phyloP scores from a whole-genome alignment of 2,888 invertebrate species.

The Quadriops clusia region DNA sequence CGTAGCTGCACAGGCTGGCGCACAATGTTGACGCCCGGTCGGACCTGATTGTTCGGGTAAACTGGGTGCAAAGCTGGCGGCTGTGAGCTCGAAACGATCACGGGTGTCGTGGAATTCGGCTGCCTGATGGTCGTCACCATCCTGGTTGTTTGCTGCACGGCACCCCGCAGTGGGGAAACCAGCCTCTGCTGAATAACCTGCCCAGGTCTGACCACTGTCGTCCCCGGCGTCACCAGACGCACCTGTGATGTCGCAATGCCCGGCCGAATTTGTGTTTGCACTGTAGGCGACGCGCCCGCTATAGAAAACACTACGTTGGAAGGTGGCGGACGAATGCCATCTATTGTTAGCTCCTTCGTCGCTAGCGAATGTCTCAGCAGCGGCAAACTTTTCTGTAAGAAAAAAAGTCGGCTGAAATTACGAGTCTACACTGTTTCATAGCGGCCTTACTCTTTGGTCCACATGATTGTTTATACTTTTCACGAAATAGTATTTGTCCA shows the following conservation, averaged over 20 bases:
- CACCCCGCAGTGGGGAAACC: slow-evolving; percentile 37
- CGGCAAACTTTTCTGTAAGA: slow-evolving; percentile 83
- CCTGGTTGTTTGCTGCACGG: slow-evolving; percentile 28
- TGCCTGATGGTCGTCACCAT: slow-evolving; percentile 34
- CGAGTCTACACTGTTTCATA: no score
- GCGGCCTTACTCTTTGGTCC: no score
- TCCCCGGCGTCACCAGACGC: slow-evolving; percentile 46
- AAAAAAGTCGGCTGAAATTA: no score
- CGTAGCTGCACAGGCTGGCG: slow-evolving; percentile 25
- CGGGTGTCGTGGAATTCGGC: slow-evolving; percentile 24
- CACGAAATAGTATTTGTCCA: no score
- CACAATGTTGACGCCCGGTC: slow-evolving; percentile 23
- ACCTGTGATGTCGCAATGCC: slow-evolving; percentile 48
- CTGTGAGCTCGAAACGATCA: slow-evolving; percentile 34
- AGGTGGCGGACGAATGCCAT: slow-evolving; percentile 87
- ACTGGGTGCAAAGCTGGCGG: slow-evolving; percentile 37
- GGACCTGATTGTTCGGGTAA: slow-evolving; percentile 23
- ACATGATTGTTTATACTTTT: no score
- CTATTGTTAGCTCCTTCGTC: slow-evolving; percentile 82
- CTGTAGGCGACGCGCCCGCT: slow-evolving; percentile 34
- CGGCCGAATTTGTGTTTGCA: slow-evolving; percentile 35
- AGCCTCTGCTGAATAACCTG: slow-evolving; percentile 43
- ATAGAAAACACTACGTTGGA: slow-evolving; percentile 53
- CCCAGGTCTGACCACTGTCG: slow-evolving; percentile 39
- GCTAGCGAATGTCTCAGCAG: slow-evolving; percentile 81